A percentile compares a stretch with the other conserved stretches of the same genome.
These are phyloP conservation scores for Trididemnum nubilum DNA, from an alignment of 23 tunicate genomes.

Conservation along the genomic window DNA sequence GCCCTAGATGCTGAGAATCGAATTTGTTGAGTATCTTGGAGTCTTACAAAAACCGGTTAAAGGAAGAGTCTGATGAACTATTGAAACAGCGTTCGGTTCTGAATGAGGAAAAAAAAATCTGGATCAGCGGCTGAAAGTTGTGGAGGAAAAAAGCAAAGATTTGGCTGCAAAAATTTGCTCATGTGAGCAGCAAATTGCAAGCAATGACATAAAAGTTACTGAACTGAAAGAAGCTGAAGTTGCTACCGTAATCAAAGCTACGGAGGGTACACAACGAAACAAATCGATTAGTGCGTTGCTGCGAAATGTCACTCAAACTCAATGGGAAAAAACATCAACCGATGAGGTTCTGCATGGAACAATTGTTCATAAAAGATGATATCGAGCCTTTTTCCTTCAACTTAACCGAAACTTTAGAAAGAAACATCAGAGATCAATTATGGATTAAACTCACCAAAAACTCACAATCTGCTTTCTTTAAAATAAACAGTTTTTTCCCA, in stretches of 20 bases:
- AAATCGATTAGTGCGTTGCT: not conserved
- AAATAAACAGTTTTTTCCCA: too few species aligned
- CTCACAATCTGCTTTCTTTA: too few species aligned
- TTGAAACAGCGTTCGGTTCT: not conserved
- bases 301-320: not conserved
- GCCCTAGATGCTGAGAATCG: too few species aligned
- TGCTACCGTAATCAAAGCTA: not conserved
- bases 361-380: not conserved
- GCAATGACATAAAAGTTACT: not conserved
- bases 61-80: not conserved
- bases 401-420: not conserved
- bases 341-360: not conserved
- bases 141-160: not conserved
- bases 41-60: too few species aligned
- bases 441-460: not conserved
- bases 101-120: not conserved
- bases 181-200: not conserved
- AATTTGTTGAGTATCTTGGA: too few species aligned
- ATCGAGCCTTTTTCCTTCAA: conserved; percentile 5
- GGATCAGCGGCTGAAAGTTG: not conserved
- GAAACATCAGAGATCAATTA: not conserved
- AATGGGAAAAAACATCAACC: not conserved
- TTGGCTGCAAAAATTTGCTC: not conserved
- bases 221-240: not conserved
- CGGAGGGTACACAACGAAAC: not conserved